These are phyloP conservation scores for Egretta garzetta DNA, from an alignment of 2,113 vertebrate species.

Conservation along the genomic window DNA sequence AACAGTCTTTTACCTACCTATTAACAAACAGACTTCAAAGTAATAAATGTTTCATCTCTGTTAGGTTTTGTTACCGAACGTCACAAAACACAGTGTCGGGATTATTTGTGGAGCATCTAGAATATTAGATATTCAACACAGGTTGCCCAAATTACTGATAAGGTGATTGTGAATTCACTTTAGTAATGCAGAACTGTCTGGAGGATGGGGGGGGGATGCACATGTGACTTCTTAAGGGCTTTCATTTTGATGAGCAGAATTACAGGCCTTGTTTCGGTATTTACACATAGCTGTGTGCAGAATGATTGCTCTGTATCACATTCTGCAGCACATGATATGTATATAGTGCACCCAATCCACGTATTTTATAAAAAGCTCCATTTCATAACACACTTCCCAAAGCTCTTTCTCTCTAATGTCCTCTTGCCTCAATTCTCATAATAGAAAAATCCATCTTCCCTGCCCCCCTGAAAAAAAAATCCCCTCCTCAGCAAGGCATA, in stretches of 20 bases:
- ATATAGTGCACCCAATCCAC: fast-evolving
- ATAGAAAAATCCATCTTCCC: background rate
- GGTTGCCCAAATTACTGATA: background rate
- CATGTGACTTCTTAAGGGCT: background rate
- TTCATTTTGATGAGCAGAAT: background rate
- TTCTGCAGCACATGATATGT: background rate
- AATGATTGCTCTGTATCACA: background rate
- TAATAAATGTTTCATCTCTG: background rate
- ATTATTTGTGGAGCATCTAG: background rate
- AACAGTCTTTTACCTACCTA: background rate
- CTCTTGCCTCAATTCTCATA: background rate
- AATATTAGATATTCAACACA: background rate
- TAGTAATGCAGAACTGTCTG: background rate
- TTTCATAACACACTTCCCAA: background rate
- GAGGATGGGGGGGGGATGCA: background rate
- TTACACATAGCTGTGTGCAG: background rate
- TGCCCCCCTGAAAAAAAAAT: background rate
- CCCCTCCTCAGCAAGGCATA: background rate
- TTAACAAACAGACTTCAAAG: background rate
- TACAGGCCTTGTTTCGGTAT: background rate
- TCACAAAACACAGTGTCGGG: background rate
- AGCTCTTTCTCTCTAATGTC: background rate
- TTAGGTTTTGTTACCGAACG: background rate
- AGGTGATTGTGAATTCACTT: background rate
- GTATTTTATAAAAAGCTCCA: background rate